Evolutionary conservation across 2,888 invertebrate genomes (phyloP), one percentile per base, ranked within the genome.

Genomic region (Trimorus sp.): DNA sequence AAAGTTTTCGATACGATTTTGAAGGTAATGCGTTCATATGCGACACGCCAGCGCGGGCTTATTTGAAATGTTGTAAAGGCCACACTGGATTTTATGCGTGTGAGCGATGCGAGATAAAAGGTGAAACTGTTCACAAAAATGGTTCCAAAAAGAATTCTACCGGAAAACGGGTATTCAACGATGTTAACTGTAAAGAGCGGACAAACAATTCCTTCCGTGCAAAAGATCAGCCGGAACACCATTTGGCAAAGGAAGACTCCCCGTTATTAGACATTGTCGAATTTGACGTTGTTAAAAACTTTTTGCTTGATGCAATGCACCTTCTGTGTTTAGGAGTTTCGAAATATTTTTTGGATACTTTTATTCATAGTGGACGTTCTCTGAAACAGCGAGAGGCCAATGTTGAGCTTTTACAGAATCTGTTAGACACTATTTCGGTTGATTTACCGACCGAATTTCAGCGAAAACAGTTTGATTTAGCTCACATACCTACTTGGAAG

Each of bases 11-110:
- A 53, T 79, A 66, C 45, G 11, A 15, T n/a, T 53, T 66, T n/a
- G 37, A n/a, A 14, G 14, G 63, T 11, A 74, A 65, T 58, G 45
- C 56, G 11, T 74, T 54, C 14, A 8, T 60, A 8, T 62, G 54
- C 11, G 73, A 73, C 40, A 73, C 63, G 3, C 56, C 56, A 51
- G 73, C 71, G 0, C 15, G 78, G 40, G 59, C 78, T 11, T 66
- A 36, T 53, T 3, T 78, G 12, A 78, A 78, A 45, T n/a, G n/a
- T 45, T 78, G 71, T 12, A 71, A 65, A 60, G 78, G 78, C 1
- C 78, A 78, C 12, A 53, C 53, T 0, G 73, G 73, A 4, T 73
- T 63, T 48, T 73, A 26, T 16, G 12, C 58, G 36, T 74, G 73
- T 38, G 79, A 73, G 26, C 37, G 79, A 1, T 79, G 79, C 12